phyloP scores from a whole-genome alignment of 2,888 invertebrate species.

The Agrochola lota region DNA sequence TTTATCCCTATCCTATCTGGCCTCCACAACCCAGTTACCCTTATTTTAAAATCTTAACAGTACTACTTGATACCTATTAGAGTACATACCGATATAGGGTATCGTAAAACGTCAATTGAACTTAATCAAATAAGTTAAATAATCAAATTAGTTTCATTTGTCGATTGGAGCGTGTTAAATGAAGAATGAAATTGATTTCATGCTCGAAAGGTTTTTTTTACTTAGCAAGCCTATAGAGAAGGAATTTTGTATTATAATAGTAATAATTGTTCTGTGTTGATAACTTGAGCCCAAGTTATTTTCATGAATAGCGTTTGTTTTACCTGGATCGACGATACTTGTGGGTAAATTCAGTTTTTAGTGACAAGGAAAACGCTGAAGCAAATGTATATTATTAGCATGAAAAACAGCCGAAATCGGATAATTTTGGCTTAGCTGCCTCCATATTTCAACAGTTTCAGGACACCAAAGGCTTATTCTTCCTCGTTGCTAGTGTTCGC shows the following conservation, averaged over 20 bases:
- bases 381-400: background rate
- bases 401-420: background rate
- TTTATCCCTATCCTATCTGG: too few relatives aligned
- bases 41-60: background rate
- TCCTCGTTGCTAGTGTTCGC: too few relatives aligned
- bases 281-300: background rate
- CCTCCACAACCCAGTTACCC: background rate
- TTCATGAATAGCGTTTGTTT: background rate
- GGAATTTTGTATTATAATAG: background rate
- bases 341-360: background rate
- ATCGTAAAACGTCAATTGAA: conserved; percentile 21
- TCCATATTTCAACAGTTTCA: background rate
- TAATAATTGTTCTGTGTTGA: background rate
- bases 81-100: too few relatives aligned
- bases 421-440: background rate
- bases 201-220: conserved; percentile 11
- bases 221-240: background rate
- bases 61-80: background rate
- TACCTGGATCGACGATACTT: background rate
- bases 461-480: too few relatives aligned
- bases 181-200: conserved; percentile 43
- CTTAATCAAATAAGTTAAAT: conserved; percentile 24
- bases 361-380: conserved; percentile 1
- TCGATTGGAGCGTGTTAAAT: conserved; percentile 46
- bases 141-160: conserved; percentile 42